Evolutionary conservation across 2,888 invertebrate genomes (phyloP).

Genomic region (Malachius bipustulatus): DNA sequence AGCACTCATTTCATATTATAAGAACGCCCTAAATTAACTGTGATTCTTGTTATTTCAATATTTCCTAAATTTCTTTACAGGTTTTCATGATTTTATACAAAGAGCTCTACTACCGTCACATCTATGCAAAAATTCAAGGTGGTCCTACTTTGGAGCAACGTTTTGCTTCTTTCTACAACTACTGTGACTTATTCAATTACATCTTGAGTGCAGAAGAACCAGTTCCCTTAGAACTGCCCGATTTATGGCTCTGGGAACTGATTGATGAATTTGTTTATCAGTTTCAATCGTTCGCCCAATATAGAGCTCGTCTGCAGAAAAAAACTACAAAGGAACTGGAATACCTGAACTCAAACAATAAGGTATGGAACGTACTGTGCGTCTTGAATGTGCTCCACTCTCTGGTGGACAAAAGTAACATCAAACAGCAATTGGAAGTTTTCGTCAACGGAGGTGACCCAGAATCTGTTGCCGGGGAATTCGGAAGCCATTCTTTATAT

Average conservation of each 20-base stretch:
- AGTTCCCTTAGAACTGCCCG: constrained; percentile 82
- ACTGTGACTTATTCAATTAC: constrained; percentile 94
- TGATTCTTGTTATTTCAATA: no score
- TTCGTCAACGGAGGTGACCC: constrained; percentile 79
- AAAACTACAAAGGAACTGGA: constrained; percentile 71
- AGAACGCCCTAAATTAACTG: no score
- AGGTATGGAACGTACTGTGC: constrained; percentile 96
- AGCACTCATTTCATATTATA: no score
- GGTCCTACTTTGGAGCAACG: constrained; percentile 87
- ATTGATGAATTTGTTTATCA: constrained; percentile 99
- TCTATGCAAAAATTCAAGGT: constrained; percentile 85
- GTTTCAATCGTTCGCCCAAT: constrained; percentile 84
- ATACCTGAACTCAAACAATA: constrained; percentile 65
- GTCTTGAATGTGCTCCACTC: constrained; percentile 96
- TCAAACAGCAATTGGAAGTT: constrained; percentile 93
- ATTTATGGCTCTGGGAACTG: constrained; percentile 99
- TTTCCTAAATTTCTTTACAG: constrained; percentile 37
- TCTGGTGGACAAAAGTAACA: constrained; percentile 94
- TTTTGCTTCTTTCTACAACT: constrained; percentile 93
- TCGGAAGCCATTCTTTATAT: constrained; percentile 90
- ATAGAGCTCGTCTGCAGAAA: constrained; percentile 58
- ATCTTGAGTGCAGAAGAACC: constrained; percentile 85
- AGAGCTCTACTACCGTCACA: constrained; percentile 93
- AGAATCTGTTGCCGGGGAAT: constrained; percentile 90
- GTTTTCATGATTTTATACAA: constrained; percentile 93